Conservation (phyloP, 2,888 invertebrate species). For the Drosophila silvestris region DNA sequence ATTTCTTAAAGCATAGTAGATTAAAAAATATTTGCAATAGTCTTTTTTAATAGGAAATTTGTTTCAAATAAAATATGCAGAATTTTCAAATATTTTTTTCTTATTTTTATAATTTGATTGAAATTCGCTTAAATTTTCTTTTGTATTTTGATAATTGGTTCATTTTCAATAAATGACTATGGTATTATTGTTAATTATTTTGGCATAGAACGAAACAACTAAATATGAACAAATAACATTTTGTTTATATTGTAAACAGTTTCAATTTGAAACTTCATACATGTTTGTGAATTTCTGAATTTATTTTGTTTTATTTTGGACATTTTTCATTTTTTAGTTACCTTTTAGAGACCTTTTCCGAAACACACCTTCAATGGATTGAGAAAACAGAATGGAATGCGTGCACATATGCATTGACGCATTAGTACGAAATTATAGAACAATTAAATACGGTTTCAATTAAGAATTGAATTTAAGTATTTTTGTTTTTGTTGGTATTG, state of each 20-base stretch:
- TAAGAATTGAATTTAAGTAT: conserved; percentile 75
- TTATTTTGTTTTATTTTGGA: conserved; percentile 67
- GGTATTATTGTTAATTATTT: conserved; percentile 54
- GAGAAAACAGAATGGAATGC: conserved; percentile 87
- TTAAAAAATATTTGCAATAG: conserved; percentile 74
- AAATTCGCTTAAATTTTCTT: conserved; percentile 40
- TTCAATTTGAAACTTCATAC: conserved; percentile 82
- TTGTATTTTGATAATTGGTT: conserved; percentile 58
- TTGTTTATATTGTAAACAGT: conserved; percentile 71
- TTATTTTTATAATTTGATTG: conserved; percentile 30
- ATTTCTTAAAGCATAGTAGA: conserved; percentile 66
- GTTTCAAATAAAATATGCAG: conserved; percentile 76
- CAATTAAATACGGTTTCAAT: conserved; percentile 85
- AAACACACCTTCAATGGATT: conserved; percentile 92
- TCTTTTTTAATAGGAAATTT: conserved; percentile 69
- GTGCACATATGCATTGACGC: conserved; percentile 86
- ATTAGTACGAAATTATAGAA: conserved; percentile 86
- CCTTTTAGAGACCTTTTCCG: conserved; percentile 98
- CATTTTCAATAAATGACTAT: conserved; percentile 56
- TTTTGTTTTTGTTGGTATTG: conserved; percentile 38
- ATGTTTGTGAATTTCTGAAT: conserved; percentile 85
- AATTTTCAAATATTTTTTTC: conserved; percentile 71
- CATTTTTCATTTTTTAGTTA: conserved; percentile 87
- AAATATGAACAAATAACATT: conserved; percentile 79
- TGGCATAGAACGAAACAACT: conserved; percentile 80